A percentile compares a stretch with the other conserved stretches of the same genome.
phyloP scores from a whole-genome alignment of 2,797 vertebrate species.

The Acanthurus lineatus region DNA sequence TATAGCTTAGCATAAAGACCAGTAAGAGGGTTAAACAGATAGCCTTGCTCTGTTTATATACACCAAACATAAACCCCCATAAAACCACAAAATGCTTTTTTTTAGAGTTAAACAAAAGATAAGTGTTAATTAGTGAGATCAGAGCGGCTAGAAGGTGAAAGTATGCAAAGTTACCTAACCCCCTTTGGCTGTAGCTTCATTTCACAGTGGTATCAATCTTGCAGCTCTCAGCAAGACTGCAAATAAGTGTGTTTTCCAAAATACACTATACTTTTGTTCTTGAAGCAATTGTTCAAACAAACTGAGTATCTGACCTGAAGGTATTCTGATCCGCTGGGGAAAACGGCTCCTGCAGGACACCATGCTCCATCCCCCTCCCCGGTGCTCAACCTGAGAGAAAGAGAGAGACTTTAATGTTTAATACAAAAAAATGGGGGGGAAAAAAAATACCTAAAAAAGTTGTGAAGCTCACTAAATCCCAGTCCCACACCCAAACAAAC shows the following conservation, averaged over 20 bases:
- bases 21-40: background rate
- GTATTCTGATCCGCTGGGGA: constrained; percentile 90
- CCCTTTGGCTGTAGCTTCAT: background rate
- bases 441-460: background rate
- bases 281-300: background rate
- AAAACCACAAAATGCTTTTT: background rate
- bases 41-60: background rate
- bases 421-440: background rate
- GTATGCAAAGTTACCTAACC: too few relatives aligned
- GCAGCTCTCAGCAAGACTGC: background rate
- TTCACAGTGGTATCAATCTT: background rate
- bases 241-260: background rate
- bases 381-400: constrained; percentile 87
- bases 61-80: background rate
- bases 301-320: constrained; percentile 85
- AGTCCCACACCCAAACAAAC: constrained; percentile 34
- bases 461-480: constrained; percentile 20
- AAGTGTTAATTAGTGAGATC: too few relatives aligned
- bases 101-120: too few relatives aligned
- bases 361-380: constrained; percentile 94
- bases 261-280: background rate
- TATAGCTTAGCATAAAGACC: background rate
- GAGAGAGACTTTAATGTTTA: constrained; percentile 6
- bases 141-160: too few relatives aligned
- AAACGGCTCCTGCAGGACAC: constrained; percentile 92